Evolutionary conservation across 2,113 vertebrate species (phyloP).

Genomic region (Zingel zingel): DNA sequence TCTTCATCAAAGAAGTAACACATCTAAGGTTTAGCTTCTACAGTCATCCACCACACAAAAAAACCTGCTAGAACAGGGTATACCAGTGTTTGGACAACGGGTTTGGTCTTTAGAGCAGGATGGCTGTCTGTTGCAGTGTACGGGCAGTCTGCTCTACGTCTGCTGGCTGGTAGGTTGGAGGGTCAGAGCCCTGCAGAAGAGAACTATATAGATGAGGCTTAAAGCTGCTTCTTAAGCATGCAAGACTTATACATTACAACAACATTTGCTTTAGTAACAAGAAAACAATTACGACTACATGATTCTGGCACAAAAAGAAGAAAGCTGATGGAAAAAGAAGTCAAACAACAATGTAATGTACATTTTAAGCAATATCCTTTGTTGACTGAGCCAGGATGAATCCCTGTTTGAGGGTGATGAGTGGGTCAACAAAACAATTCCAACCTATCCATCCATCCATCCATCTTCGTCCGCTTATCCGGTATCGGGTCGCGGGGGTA

Average conservation of each 20-base stretch:
- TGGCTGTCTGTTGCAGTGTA: not conserved
- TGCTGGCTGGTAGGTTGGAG: no score
- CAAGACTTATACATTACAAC: not conserved
- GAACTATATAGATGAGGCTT: not conserved
- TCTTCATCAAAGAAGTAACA: conserved; percentile 63
- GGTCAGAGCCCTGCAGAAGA: no score
- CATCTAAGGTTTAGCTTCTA: conserved; percentile 38
- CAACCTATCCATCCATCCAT: no score
- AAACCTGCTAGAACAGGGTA: not conserved
- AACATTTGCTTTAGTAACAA: not conserved
- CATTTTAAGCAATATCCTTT: not conserved
- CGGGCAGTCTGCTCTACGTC: no score
- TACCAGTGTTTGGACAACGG: not conserved
- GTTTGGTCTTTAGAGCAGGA: not conserved
- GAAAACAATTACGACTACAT: not conserved
- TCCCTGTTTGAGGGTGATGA: not conserved
- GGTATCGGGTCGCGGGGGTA: no score
- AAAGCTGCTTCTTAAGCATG: not conserved
- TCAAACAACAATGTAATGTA: not conserved
- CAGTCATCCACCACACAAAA: conserved; percentile 12
- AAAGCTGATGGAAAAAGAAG: not conserved
- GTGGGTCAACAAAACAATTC: not conserved
- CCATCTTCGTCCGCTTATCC: no score
- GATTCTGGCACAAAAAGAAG: not conserved
- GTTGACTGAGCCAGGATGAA: not conserved